phyloP scores from a whole-genome alignment of 2,888 invertebrate genomes.

The Mystacides longicornis region DNA sequence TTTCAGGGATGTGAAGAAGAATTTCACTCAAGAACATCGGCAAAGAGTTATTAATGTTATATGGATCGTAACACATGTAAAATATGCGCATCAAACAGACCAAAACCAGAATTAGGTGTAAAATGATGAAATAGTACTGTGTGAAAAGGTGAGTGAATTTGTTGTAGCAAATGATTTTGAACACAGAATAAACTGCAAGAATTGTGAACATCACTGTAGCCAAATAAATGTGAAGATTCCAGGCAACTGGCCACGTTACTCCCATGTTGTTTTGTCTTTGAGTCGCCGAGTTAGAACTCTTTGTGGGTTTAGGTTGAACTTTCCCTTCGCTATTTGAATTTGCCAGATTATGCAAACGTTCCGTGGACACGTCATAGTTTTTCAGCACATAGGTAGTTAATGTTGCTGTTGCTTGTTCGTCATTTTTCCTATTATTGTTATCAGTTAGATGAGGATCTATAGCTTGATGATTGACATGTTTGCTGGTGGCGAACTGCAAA shows the following conservation, averaged over 20 bases:
- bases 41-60: constrained; percentile 77
- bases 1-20: constrained; percentile 76
- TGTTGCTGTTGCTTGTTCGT: constrained; percentile 29
- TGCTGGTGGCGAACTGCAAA: constrained; percentile 44
- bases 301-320: constrained; percentile 39
- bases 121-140: constrained; percentile 79
- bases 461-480: constrained; percentile 24
- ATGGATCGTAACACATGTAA: constrained; percentile 86
- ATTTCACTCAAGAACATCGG: constrained; percentile 74
- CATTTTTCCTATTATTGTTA: constrained; percentile 16
- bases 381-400: constrained; percentile 44
- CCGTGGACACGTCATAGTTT: constrained; percentile 47
- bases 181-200: constrained; percentile 75
- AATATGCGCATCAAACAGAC: constrained; percentile 78
- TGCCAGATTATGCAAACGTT: constrained; percentile 51
- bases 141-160: constrained; percentile 80
- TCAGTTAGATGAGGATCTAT: constrained; percentile 12
- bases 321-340: constrained; percentile 52
- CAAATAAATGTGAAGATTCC: constrained; percentile 87
- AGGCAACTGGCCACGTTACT: constrained; percentile 73
- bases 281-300: constrained; percentile 37
- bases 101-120: constrained; percentile 74
- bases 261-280: constrained; percentile 42
- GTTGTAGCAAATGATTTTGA: constrained; percentile 79
- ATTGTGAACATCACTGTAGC: constrained; percentile 79